Conservation (phyloP, 2,888 invertebrate genomes). For the Parnassius orleans region DNA sequence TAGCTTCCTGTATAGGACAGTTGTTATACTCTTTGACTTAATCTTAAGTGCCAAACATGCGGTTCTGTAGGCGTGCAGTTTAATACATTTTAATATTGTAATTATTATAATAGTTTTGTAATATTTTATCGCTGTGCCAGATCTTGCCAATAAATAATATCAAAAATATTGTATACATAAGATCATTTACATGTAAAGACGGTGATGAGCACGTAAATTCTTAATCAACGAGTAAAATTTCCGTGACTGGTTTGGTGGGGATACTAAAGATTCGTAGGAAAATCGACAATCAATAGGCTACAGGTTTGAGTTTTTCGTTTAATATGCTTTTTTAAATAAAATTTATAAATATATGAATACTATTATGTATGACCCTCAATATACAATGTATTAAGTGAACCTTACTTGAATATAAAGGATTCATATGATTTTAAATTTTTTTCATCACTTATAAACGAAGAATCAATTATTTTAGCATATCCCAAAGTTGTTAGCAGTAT, state of each 20-base stretch:
- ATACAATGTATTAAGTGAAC: no score
- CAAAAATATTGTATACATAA: not conserved
- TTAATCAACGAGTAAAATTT: conserved; percentile 26
- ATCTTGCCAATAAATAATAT: conserved; percentile 8
- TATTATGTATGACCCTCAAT: not conserved
- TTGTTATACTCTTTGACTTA: not conserved
- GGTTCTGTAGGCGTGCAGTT: conserved; percentile 3
- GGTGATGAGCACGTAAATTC: conserved; percentile 15
- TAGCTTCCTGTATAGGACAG: not conserved
- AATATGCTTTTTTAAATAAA: conserved; percentile 15
- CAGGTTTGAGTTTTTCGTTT: not conserved
- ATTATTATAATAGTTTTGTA: not conserved
- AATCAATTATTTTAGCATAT: conserved; percentile 75
- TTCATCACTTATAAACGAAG: conserved; percentile 24
- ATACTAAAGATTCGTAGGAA: conserved; percentile 1
- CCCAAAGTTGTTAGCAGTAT: conserved; percentile 57
- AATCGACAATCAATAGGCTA: conserved; percentile 6
- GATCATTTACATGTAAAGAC: conserved; percentile 7
- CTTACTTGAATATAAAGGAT: no score
- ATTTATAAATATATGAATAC: not conserved
- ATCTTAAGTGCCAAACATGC: conserved; percentile 22
- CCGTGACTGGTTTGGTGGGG: conserved; percentile 65
- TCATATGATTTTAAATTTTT: conserved; percentile 9
- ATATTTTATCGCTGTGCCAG: conserved; percentile 9
- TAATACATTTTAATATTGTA: conserved; percentile 1